Percentiles rank a stretch among this genome's conserved stretches.
These are phyloP conservation scores for Pelodytes ibericus DNA, from an alignment of 2,797 vertebrate species.

Conservation along the genomic window DNA sequence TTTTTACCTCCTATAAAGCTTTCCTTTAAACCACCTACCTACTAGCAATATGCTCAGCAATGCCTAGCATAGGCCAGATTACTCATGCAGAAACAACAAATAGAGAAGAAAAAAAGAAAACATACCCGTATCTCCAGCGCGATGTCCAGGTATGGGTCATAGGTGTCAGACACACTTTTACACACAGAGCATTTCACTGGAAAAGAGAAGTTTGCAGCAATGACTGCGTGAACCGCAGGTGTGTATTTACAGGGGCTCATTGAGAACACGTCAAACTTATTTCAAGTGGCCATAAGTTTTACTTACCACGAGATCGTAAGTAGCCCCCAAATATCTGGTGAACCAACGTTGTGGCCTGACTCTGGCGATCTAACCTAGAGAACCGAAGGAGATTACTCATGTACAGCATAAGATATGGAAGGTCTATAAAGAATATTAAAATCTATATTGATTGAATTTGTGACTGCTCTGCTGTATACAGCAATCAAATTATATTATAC, in stretches of 20 bases:
- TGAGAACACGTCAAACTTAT: neutral
- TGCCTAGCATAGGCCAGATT: no score
- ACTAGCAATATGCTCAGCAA: no score
- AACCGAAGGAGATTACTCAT: neutral
- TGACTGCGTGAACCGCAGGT: neutral
- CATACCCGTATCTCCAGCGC: constrained; percentile 91
- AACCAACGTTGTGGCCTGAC: constrained; percentile 91
- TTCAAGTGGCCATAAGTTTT: neutral
- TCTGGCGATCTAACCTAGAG: constrained; percentile 88
- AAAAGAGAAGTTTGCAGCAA: constrained; percentile 35
- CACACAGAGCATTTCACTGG: constrained; percentile 92
- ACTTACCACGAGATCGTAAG: constrained; percentile 90
- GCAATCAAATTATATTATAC: no score
- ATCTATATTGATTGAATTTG: no score
- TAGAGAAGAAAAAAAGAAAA: neutral
- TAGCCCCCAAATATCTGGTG: constrained; percentile 97
- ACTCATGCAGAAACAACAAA: no score
- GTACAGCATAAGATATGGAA: no score
- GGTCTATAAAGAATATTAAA: no score
- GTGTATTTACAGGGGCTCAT: neutral
- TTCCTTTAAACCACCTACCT: no score
- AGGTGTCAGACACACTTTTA: constrained; percentile 92
- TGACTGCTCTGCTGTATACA: no score
- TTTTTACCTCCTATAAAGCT: no score
- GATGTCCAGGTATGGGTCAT: constrained; percentile 92